Evolutionary conservation across 2,113 vertebrate species (phyloP).

Genomic region (Planiliza haematocheilus): DNA sequence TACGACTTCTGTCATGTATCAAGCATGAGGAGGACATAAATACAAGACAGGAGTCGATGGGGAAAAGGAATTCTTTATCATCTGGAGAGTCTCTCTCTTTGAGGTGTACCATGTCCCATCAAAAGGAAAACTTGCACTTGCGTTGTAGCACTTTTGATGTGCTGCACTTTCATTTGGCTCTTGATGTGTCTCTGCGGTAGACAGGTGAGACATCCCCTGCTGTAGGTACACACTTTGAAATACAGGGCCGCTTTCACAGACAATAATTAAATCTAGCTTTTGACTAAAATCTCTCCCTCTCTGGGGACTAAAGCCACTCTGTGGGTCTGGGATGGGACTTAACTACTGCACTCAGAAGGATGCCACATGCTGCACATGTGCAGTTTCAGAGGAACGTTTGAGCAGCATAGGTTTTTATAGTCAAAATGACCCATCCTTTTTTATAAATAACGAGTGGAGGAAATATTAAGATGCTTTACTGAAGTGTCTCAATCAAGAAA

Average conservation of each 20-base stretch:
- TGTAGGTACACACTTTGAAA: slow-evolving; percentile 48
- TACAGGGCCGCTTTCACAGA: slow-evolving; percentile 25
- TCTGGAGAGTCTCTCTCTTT: slow-evolving; percentile 55
- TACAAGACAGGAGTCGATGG: slow-evolving; percentile 34
- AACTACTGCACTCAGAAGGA: slow-evolving; percentile 6
- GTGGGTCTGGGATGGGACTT: slow-evolving; percentile 15
- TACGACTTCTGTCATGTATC: slow-evolving; percentile 58
- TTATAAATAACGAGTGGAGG: background rate
- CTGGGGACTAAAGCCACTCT: slow-evolving; percentile 1
- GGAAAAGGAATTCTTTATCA: slow-evolving; percentile 45
- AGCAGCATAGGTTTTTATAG: background rate
- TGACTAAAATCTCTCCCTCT: slow-evolving; percentile 55
- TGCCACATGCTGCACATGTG: slow-evolving; percentile 14
- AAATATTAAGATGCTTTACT: background rate
- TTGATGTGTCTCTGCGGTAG: slow-evolving; percentile 51
- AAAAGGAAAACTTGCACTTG: slow-evolving; percentile 20
- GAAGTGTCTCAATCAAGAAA: too few relatives aligned
- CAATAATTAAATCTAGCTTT: slow-evolving; percentile 49
- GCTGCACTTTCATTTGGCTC: slow-evolving; percentile 46
- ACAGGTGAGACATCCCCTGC: slow-evolving; percentile 51
- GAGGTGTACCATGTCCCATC: slow-evolving; percentile 41
- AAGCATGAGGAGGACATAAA: slow-evolving; percentile 58
- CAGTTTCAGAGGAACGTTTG: background rate
- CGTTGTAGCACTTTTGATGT: slow-evolving; percentile 53
- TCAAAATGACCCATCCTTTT: too few relatives aligned